phyloP scores from a whole-genome alignment of 2,113 vertebrate genomes.

The Sebastes schlegelii region DNA sequence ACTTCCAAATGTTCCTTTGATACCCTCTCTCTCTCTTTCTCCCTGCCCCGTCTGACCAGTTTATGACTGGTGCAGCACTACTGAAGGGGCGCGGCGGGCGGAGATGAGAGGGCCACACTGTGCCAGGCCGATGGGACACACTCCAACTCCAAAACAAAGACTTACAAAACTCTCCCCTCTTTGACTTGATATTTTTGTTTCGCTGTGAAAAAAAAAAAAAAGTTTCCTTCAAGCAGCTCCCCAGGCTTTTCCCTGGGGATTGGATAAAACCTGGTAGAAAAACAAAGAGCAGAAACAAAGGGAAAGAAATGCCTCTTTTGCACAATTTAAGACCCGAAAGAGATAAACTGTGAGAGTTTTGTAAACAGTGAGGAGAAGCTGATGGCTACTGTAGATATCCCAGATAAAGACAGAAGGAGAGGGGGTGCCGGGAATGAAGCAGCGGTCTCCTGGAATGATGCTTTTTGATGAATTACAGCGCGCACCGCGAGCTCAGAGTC shows the following conservation, averaged over 20 bases:
- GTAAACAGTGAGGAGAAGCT: conserved; percentile 68
- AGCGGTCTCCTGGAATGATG: conserved; percentile 52
- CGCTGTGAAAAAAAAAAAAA: conserved; percentile 22
- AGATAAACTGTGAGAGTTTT: conserved; percentile 68
- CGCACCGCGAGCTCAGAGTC: conserved; percentile 36
- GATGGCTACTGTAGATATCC: conserved; percentile 68
- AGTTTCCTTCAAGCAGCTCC: conserved; percentile 64
- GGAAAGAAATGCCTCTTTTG: conserved; percentile 63
- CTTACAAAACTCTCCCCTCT: conserved; percentile 59
- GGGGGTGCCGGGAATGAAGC: conserved; percentile 46
- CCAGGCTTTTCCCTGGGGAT: conserved; percentile 62
- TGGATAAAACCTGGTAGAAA: conserved; percentile 65
- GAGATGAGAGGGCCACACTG: conserved; percentile 46
- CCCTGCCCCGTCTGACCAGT: conserved; percentile 24
- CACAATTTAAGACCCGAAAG: conserved; percentile 74
- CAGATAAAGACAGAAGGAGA: conserved; percentile 56
- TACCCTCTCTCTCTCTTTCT: conserved; percentile 44
- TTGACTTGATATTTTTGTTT: conserved; percentile 63
- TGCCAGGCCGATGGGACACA: conserved; percentile 59
- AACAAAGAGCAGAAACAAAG: conserved; percentile 58
- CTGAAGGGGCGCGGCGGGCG: conserved; percentile 55
- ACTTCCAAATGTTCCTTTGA: conserved; percentile 75
- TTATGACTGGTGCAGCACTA: conserved; percentile 32
- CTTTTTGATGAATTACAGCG: conserved; percentile 70
- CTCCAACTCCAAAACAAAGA: conserved; percentile 67